Conservation (phyloP, 2,113 vertebrate genomes). For the Brachyhypopomus occidentalis region DNA sequence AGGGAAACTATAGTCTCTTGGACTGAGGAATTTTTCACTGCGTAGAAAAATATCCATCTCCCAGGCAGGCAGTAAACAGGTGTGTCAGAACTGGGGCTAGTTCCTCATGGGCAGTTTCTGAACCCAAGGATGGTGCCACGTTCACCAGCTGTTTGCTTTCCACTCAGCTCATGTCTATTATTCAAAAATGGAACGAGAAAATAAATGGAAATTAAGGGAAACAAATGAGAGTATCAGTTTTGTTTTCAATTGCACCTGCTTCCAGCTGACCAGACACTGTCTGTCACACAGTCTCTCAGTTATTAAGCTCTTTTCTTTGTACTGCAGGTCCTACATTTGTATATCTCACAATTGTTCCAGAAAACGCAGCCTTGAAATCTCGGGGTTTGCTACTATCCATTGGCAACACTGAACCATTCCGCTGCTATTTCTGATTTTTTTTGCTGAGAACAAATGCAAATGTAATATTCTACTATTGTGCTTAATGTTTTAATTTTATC, state of each 20-base stretch:
- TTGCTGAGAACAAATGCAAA: too few relatives aligned
- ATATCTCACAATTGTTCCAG: not conserved
- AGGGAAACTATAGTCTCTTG: not conserved
- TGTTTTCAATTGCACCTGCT: constrained; percentile 23
- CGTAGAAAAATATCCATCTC: constrained; percentile 1
- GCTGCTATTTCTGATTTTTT: too few relatives aligned
- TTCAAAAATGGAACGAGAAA: constrained; percentile 3
- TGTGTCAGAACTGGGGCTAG: not conserved
- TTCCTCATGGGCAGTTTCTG: too few relatives aligned
- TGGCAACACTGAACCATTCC: not conserved
- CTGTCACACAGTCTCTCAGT: not conserved
- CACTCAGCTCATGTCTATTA: not conserved
- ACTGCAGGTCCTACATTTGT: not conserved
- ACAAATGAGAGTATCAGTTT: constrained; percentile 19
- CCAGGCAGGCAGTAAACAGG: constrained; percentile 7
- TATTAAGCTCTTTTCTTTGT: not conserved
- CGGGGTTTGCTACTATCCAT: not conserved
- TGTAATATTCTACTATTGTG: not conserved
- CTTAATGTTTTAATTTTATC: too few relatives aligned
- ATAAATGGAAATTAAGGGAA: not conserved
- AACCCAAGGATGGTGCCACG: not conserved
- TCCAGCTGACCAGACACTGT: not conserved
- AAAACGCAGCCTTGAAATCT: not conserved
- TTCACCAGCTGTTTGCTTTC: constrained; percentile 6
- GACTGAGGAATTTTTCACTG: not conserved